These are phyloP conservation scores for Paralichthys olivaceus DNA, from an alignment of 2,113 vertebrate species.

Conservation along the genomic window DNA sequence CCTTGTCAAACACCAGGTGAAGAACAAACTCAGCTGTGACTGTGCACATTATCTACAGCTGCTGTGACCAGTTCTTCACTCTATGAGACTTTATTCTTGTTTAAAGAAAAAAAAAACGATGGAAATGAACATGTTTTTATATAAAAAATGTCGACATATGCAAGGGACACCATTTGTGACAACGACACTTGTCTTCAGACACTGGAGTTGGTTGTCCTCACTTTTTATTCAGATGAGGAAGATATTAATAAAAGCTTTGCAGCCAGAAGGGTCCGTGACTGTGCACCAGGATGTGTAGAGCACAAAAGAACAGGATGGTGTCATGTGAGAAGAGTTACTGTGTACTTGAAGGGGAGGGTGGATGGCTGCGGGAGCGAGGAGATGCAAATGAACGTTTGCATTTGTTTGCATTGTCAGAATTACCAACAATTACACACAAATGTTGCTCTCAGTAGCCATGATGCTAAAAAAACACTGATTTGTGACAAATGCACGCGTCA, in stretches of 20 bases:
- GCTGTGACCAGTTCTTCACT: conserved; percentile 3
- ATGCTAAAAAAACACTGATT: conserved; percentile 42
- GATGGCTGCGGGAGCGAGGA: conserved; percentile 34
- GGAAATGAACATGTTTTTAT: background rate
- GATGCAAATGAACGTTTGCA: conserved; percentile 82
- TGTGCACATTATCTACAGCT: conserved; percentile 51
- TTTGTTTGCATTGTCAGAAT: conserved; percentile 73
- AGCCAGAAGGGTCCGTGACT: background rate
- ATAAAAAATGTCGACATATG: background rate
- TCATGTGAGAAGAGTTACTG: conserved; percentile 70
- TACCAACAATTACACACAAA: conserved; percentile 47
- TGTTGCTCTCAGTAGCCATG: conserved; percentile 18
- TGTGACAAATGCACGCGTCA: conserved; percentile 5
- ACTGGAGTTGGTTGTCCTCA: background rate
- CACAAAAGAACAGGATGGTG: conserved; percentile 67
- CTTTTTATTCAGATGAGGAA: conserved; percentile 16
- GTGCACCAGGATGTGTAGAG: conserved; percentile 66
- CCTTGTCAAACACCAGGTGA: conserved; percentile 75
- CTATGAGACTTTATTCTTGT: background rate
- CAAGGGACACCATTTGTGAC: background rate
- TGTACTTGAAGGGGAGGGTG: conserved; percentile 48
- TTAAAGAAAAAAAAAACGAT: background rate
- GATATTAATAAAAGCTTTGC: background rate
- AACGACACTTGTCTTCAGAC: background rate
- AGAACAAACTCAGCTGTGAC: conserved; percentile 51